Base-by-base conservation (phyloP, 1,140 invertebrate species). In the Galendromus occidentalis region DNA sequence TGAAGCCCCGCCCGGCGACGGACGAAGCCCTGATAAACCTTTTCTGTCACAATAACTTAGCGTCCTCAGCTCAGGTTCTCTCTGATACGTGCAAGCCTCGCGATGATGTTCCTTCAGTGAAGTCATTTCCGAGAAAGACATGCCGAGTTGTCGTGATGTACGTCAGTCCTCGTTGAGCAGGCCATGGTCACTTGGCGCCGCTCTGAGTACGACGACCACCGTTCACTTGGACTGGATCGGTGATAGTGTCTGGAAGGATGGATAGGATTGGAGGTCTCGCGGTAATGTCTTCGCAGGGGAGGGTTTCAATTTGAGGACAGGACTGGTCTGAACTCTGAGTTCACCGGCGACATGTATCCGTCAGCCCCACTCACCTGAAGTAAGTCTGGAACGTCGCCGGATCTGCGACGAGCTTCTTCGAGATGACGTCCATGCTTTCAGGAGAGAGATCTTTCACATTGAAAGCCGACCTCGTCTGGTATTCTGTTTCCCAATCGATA, bases 161-260 rank as follows among this genome's bases (percentile, higher is more conserved):
- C 51, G 20, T 59, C 51, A 33, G 22, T 59, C 51, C 25, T 14
- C 14, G 51, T 59, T 2, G 51, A 25, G 33, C 25, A 25, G 4
- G 20, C 51, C 1, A 59, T 22, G 4, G 14, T 17, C 17, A 14
- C 4, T 22, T 22, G 25, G 33, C 51, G 25, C 5, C 4, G 25
- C 20, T 1, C 14, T 25, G 51, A 20, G 20, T 22, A 59, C 4
- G n/a, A 20, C 14, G n/a, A 14, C 33, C 33, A 65, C 5, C 2
- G 4, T 14, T 4, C 25, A 85, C 0, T 81, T 71, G 2, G 77
- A 25, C 51, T 59, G 20, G 17, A 29, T 18, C 51, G 51, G 25
- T 59, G 51, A 25, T 59, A 59, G 33, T 20, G 25, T 33, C 51
- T 59, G 33, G 33, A 39, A 39, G 4, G 33, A 39, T 6, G 33